These are phyloP conservation scores for Xylota sylvarum DNA, from an alignment of 2,888 invertebrate genomes.

Conservation along the genomic window DNA sequence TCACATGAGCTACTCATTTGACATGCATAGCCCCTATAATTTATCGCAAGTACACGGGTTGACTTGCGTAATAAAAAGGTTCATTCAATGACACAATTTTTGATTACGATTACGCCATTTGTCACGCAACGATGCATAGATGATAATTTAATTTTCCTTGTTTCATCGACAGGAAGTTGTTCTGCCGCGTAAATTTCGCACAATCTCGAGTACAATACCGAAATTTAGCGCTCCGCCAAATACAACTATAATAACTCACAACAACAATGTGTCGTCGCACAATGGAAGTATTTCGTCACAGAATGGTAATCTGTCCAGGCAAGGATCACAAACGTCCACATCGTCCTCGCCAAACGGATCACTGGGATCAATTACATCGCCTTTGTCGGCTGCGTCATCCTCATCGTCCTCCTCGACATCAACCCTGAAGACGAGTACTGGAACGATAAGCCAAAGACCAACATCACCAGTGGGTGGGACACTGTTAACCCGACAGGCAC, in stretches of 20 bases:
- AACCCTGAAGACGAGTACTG: slow-evolving; percentile 81
- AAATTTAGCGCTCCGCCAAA: slow-evolving; percentile 83
- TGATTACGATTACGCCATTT: slow-evolving; percentile 18
- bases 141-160: slow-evolving; percentile 65
- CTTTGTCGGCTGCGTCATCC: slow-evolving; percentile 60
- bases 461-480: slow-evolving; percentile 84
- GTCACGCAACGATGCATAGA: slow-evolving; percentile 63
- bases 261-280: slow-evolving; percentile 74
- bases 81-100: slow-evolving; percentile 45
- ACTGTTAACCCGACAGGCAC: slow-evolving; percentile 87
- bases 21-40: slow-evolving; percentile 29
- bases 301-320: slow-evolving; percentile 80
- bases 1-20: slow-evolving; percentile 42
- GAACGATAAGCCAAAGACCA: slow-evolving; percentile 78
- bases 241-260: slow-evolving; percentile 82
- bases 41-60: slow-evolving; percentile 42
- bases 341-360: slow-evolving; percentile 81
- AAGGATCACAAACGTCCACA: slow-evolving; percentile 82
- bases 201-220: slow-evolving; percentile 87
- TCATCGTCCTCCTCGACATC: slow-evolving; percentile 81
- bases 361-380: slow-evolving; percentile 80
- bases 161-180: slow-evolving; percentile 89
- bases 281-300: slow-evolving; percentile 69
- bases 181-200: slow-evolving; percentile 92
- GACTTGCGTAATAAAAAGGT: slow-evolving; percentile 14